Evolutionary conservation across 2,113 vertebrate species (phyloP), one percentile per base, ranked within the genome.

Genomic region (Acanthisitta chloris): DNA sequence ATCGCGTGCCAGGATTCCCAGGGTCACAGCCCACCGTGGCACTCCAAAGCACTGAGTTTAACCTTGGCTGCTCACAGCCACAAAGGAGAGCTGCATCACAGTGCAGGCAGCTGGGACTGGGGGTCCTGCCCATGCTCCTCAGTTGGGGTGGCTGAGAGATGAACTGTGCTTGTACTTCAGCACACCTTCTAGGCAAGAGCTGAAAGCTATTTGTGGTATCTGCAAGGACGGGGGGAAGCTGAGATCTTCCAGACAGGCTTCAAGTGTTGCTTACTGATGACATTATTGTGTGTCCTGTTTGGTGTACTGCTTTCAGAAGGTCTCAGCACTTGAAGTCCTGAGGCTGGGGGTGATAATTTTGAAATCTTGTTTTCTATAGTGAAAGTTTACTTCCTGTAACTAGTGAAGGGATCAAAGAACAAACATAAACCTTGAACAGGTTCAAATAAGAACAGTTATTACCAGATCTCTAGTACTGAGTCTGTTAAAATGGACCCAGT

Each of bases 341-440:
- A 66, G 64, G 29, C 17, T 61, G 49, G 8, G 28, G 10, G 38
- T 52, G 49, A 48, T 34, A 33, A 58, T 66, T 72, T 86, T 69
- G 31, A 61, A 74, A 65, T 4, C 3, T 34, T 67, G 76, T 49
- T 72, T 71, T 29, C 17, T 51, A 36, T 81, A 66, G 80, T 38
- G 4, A 25, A 58, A 62, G 4, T 38, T 66, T 24, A 33, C 29
- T 4, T 84, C 4, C 1, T 77, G 31, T 73, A 69, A 61, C 16
- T 9, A 31, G 28, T 29, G 54, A n/a, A 95, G 8, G 20, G 55
- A 43, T 45, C 29, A 49, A 58, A 84, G 33, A 21, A 46, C 36
- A 13, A 34, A 10, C 43, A 33, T 40, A n/a, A 43, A n/a, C 28
- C 14, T 83, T 0, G 0, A 42, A 64, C 4, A 58, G 24, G 6